Conservation (phyloP, 2,888 invertebrate species). For the Escarpia spicata region DNA sequence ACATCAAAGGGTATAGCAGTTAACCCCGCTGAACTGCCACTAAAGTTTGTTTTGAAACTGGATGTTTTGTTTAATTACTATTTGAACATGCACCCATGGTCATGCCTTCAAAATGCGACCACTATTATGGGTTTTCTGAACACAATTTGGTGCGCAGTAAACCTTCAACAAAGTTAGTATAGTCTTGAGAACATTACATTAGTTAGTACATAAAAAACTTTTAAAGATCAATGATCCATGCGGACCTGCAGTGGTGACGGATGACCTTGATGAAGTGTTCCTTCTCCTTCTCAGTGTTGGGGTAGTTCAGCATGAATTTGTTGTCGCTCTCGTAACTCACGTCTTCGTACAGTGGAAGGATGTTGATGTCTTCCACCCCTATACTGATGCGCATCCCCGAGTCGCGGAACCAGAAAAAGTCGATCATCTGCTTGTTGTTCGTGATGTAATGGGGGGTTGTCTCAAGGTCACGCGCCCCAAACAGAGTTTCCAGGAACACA, state of each 20-base stretch:
- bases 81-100: too few relatives aligned
- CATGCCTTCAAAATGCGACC: too few relatives aligned
- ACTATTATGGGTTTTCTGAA: too few relatives aligned
- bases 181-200: too few relatives aligned
- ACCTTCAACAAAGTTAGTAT: too few relatives aligned
- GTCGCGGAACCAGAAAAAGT: slow-evolving; percentile 57
- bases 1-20: too few relatives aligned
- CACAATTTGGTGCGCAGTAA: too few relatives aligned
- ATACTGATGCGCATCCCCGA: slow-evolving; percentile 58
- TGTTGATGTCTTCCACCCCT: slow-evolving; percentile 54
- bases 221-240: neutral
- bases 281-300: slow-evolving; percentile 45
- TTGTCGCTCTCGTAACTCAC: slow-evolving; percentile 53
- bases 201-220: too few relatives aligned
- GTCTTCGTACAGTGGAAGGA: slow-evolving; percentile 61
- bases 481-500: slow-evolving; percentile 60
- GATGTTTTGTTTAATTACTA: too few relatives aligned
- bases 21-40: too few relatives aligned
- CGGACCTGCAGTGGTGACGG: slow-evolving; percentile 58
- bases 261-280: slow-evolving; percentile 47
- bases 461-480: slow-evolving; percentile 50
- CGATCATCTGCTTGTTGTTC: slow-evolving; percentile 56
- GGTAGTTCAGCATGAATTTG: slow-evolving; percentile 45
- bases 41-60: too few relatives aligned
- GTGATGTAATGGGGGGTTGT: slow-evolving; percentile 55